Evolutionary conservation across 2,888 invertebrate genomes (phyloP).

Genomic region (Eristalis pertinax): DNA sequence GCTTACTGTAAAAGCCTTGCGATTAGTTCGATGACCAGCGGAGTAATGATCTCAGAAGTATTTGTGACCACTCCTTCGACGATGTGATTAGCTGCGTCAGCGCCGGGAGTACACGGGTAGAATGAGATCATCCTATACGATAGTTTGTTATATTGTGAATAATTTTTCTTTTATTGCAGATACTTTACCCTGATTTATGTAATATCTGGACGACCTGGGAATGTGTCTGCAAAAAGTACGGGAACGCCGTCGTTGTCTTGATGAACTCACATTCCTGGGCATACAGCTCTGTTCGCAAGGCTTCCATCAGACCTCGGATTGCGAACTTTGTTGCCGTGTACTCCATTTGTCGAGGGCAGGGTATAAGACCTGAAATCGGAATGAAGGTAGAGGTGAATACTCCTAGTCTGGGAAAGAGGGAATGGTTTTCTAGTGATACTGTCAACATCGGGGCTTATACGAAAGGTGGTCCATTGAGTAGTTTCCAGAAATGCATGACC

Average conservation of each 20-base stretch:
- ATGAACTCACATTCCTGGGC: constrained; percentile 74
- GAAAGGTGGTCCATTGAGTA: too few relatives aligned
- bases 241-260: constrained; percentile 76
- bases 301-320: constrained; percentile 77
- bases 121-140: background rate
- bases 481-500: too few relatives aligned
- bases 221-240: constrained; percentile 77
- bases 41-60: too few relatives aligned
- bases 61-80: too few relatives aligned
- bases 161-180: background rate
- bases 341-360: constrained; percentile 65
- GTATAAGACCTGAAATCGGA: constrained; percentile 68
- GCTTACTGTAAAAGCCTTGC: too few relatives aligned
- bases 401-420: too few relatives aligned
- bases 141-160: too few relatives aligned
- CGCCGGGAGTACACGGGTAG: background rate
- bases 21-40: too few relatives aligned
- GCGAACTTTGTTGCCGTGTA: constrained; percentile 80
- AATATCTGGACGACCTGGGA: background rate
- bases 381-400: too few relatives aligned
- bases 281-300: constrained; percentile 76
- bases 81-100: too few relatives aligned
- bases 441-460: too few relatives aligned
- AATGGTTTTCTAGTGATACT: too few relatives aligned
- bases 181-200: background rate